phyloP scores from a whole-genome alignment of 2,113 vertebrate genomes.

The Nesospiza acunhae region DNA sequence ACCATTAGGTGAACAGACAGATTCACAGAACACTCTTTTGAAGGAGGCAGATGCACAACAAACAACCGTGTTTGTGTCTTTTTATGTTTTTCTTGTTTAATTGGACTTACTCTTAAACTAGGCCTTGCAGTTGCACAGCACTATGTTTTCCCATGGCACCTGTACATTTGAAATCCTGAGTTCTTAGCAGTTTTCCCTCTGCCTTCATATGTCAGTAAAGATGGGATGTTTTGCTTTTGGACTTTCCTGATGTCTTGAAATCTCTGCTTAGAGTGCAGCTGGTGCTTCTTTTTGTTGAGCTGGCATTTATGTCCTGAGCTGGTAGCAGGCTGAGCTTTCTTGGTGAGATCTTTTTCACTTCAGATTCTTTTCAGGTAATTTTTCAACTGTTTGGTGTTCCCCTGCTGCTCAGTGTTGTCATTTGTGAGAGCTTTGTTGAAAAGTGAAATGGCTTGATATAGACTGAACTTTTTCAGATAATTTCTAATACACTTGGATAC shows the following conservation, averaged over 20 bases:
- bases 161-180: neutral
- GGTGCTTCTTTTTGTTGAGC: neutral
- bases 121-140: neutral
- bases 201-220: neutral
- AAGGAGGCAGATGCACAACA: neutral
- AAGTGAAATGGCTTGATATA: neutral
- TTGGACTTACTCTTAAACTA: neutral
- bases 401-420: accelerated
- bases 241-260: neutral
- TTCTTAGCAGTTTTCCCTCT: neutral
- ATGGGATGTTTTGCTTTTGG: neutral
- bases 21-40: neutral
- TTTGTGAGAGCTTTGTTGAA: neutral
- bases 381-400: neutral
- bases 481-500: neutral
- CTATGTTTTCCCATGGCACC: neutral
- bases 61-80: neutral
- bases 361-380: neutral
- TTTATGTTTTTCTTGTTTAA: neutral
- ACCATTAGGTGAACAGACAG: neutral
- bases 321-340: neutral
- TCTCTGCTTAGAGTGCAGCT: neutral
- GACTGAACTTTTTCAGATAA: neutral
- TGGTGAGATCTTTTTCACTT: neutral
- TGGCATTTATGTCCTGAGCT: neutral